phyloP scores from a whole-genome alignment of 2,113 vertebrate genomes.

The Polypterus senegalus region DNA sequence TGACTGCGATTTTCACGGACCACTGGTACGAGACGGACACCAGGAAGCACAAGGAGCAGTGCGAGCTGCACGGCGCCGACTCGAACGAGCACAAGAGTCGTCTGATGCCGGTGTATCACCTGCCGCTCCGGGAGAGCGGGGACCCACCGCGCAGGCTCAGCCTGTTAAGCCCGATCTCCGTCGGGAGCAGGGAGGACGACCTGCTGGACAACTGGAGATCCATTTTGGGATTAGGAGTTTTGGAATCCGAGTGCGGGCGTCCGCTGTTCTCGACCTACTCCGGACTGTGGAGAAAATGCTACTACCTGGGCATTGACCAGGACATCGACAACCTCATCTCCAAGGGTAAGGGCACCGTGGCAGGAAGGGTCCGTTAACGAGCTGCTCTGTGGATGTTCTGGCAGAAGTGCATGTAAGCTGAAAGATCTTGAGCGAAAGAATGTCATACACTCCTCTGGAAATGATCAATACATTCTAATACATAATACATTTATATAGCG shows the following conservation, averaged over 20 bases:
- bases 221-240: slow-evolving; percentile 68
- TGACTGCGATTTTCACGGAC: slow-evolving; percentile 67
- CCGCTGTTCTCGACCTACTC: slow-evolving; percentile 68
- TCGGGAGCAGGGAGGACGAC: slow-evolving; percentile 54
- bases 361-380: too few relatives aligned
- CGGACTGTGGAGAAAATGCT: slow-evolving; percentile 75
- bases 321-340: slow-evolving; percentile 70
- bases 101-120: slow-evolving; percentile 78
- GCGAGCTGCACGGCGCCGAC: slow-evolving; percentile 56
- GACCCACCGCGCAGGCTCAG: slow-evolving; percentile 40
- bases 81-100: slow-evolving; percentile 71
- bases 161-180: slow-evolving; percentile 52
- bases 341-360: slow-evolving; percentile 35
- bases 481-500: too few relatives aligned
- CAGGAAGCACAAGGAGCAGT: slow-evolving; percentile 68
- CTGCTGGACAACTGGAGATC: slow-evolving; percentile 68
- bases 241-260: slow-evolving; percentile 68
- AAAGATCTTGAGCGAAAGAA: too few relatives aligned
- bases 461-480: too few relatives aligned
- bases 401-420: too few relatives aligned
- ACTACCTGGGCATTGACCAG: slow-evolving; percentile 56
- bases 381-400: too few relatives aligned
- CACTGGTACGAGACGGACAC: slow-evolving; percentile 81
- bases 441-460: too few relatives aligned
- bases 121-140: slow-evolving; percentile 62